Evolutionary conservation across 2,113 vertebrate species (phyloP).

Genomic region (Acrocephalus arundinaceus): DNA sequence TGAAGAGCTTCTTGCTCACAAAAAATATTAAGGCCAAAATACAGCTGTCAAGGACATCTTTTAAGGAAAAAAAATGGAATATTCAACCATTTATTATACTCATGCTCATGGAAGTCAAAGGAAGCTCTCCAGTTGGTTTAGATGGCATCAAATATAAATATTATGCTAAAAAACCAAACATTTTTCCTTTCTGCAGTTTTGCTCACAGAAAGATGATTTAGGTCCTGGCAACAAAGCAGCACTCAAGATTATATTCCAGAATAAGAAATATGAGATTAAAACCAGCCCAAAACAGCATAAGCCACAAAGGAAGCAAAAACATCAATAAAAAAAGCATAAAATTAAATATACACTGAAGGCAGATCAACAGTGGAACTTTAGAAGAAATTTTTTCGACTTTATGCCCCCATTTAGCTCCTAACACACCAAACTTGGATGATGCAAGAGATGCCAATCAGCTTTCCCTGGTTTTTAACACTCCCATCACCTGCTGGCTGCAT

Average conservation of each 20-base stretch:
- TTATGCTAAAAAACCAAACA: accelerated
- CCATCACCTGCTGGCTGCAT: neutral
- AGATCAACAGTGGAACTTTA: neutral
- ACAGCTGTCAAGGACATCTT: neutral
- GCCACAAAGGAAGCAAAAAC: neutral
- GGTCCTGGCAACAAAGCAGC: neutral
- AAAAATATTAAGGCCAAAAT: neutral
- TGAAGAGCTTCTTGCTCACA: neutral
- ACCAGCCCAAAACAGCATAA: neutral
- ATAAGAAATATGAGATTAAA: neutral
- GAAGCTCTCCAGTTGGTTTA: neutral
- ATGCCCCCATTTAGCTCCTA: neutral
- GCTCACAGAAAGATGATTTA: neutral
- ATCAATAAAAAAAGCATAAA: neutral
- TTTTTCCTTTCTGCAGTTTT: neutral
- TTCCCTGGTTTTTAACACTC: neutral
- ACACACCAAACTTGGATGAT: neutral
- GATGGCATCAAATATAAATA: neutral
- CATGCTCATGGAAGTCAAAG: neutral
- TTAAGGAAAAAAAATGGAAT: neutral
- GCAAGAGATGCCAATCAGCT: neutral
- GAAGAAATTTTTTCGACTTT: neutral
- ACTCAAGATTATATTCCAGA: neutral
- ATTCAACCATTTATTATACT: neutral
- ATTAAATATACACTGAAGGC: neutral